phyloP scores from a whole-genome alignment of 2,888 invertebrate genomes.

The Rhingia rostrata region DNA sequence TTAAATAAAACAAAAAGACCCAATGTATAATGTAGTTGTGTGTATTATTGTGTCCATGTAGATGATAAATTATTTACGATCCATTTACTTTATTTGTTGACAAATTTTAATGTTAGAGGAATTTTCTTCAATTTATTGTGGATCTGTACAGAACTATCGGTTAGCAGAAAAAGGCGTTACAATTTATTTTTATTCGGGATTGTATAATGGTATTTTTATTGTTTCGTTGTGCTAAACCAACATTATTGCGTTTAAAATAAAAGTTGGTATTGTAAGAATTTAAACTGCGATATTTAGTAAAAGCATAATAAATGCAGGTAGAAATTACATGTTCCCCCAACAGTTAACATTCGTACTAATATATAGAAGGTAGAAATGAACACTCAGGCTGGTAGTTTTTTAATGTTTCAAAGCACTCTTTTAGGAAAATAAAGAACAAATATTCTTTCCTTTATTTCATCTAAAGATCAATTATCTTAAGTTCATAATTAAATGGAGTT shows the following conservation, averaged over 20 bases:
- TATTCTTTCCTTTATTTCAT: no score
- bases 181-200: neutral
- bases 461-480: no score
- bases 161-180: no score
- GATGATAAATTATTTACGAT: neutral
- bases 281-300: neutral
- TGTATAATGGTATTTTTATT: neutral
- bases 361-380: no score
- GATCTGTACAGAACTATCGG: neutral
- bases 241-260: neutral
- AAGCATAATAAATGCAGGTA: neutral
- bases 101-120: no score
- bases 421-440: no score
- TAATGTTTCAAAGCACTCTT: no score
- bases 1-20: conserved; percentile 17
- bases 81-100: no score
- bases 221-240: conserved; percentile 26
- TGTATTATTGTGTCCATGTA: neutral
- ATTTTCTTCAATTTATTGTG: neutral
- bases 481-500: no score
- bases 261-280: neutral
- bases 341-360: neutral
- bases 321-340: no score
- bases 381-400: no score
- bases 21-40: conserved; percentile 3